Conservation (phyloP, 2,888 invertebrate species). For the Antheraea yamamai region DNA sequence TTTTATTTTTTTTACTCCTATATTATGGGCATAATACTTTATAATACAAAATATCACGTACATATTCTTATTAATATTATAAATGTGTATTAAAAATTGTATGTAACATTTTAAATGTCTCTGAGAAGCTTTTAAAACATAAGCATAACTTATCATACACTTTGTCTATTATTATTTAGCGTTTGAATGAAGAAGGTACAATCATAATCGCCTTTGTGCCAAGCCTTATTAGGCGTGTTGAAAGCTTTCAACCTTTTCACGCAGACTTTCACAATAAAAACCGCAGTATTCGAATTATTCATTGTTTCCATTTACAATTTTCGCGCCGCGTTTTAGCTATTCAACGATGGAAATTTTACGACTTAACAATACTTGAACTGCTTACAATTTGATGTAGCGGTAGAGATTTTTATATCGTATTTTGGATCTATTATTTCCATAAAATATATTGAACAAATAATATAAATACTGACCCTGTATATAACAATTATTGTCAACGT, state of each 20-base stretch:
- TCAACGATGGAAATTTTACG: slow-evolving; percentile 44
- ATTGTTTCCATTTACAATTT: slow-evolving; percentile 65
- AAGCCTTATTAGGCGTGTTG: slow-evolving; percentile 64
- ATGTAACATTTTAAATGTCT: not conserved
- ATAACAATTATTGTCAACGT: too few species aligned
- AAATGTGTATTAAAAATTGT: too few species aligned
- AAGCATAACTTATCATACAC: not conserved
- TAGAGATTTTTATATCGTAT: slow-evolving; percentile 10
- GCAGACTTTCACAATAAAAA: slow-evolving; percentile 60
- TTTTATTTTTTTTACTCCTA: slow-evolving; percentile 14
- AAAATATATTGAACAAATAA: not conserved
- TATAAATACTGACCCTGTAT: too few species aligned
- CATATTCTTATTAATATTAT: not conserved
- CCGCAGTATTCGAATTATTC: slow-evolving; percentile 69
- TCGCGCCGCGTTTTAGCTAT: slow-evolving; percentile 48
- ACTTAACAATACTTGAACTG: slow-evolving; percentile 34
- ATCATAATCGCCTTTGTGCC: slow-evolving; percentile 70
- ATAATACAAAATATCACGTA: not conserved
- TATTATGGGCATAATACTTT: not conserved
- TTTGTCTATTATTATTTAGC: slow-evolving; percentile 47
- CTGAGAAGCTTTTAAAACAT: not conserved
- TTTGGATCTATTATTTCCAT: not conserved
- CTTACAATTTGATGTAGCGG: slow-evolving; percentile 42
- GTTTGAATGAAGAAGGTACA: slow-evolving; percentile 40
- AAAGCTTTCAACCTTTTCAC: slow-evolving; percentile 69